A percentile compares a stretch with the other conserved stretches of the same genome.
These are phyloP conservation scores for Anguilla marmorata DNA, from an alignment of 2,797 vertebrate species.

Conservation along the genomic window DNA sequence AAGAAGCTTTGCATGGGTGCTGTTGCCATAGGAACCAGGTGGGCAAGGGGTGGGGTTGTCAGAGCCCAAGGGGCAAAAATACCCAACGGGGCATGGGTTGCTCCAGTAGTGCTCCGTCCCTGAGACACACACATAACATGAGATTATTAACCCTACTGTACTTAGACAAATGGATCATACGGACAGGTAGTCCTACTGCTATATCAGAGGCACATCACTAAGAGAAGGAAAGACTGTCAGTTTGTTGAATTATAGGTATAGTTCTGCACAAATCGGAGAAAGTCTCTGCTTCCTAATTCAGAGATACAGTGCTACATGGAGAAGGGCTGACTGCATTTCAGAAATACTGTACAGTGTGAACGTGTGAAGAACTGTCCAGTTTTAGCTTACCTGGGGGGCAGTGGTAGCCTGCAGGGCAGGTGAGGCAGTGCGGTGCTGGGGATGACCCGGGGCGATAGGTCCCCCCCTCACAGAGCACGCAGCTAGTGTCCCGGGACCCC, in stretches of 20 bases:
- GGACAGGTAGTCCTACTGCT: neutral
- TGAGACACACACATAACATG: conserved; percentile 49
- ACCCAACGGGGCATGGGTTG: conserved; percentile 77
- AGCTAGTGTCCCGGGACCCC: conserved; percentile 75
- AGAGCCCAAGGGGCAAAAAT: conserved; percentile 76
- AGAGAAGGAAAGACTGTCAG: neutral
- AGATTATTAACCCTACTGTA: neutral
- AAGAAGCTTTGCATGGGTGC: conserved; percentile 51
- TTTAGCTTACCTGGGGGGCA: conserved; percentile 75
- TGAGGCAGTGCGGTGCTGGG: conserved; percentile 66
- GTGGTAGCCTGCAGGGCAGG: conserved; percentile 83
- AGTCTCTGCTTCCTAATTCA: neutral
- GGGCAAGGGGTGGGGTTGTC: conserved; percentile 75
- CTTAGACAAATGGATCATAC: neutral
- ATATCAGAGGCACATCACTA: neutral
- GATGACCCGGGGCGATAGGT: conserved; percentile 70
- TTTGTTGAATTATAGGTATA: neutral
- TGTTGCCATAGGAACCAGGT: conserved; percentile 79
- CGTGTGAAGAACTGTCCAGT: neutral
- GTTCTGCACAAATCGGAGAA: neutral
- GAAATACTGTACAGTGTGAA: neutral
- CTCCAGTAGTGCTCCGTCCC: conserved; percentile 72
- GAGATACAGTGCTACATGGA: neutral
- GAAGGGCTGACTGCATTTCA: neutral
- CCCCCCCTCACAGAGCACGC: conserved; percentile 76